phyloP scores from a whole-genome alignment of 2,113 vertebrate genomes.

The Hypocryptadius cinnamomeus region DNA sequence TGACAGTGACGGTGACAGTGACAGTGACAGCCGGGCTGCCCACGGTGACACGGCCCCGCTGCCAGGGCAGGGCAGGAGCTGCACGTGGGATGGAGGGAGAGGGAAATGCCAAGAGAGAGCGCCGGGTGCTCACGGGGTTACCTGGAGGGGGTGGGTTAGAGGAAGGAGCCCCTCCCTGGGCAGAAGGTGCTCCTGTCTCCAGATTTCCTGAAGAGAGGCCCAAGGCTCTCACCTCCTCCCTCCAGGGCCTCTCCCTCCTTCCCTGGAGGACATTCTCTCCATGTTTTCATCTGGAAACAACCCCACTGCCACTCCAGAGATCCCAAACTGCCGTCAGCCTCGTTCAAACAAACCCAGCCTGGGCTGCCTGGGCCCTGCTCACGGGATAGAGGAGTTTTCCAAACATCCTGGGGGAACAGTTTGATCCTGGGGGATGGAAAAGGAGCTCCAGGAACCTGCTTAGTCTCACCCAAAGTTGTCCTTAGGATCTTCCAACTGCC shows the following conservation, averaged over 20 bases:
- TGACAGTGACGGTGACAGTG: not conserved
- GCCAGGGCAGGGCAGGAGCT: not conserved
- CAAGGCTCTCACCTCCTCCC: not conserved
- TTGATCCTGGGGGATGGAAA: not conserved
- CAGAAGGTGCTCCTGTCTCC: not conserved
- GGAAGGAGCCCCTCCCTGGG: rapidly evolving
- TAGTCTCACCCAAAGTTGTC: not conserved
- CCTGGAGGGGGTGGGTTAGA: not conserved
- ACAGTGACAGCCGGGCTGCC: not conserved
- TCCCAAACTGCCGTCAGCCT: not conserved
- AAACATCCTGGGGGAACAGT: rapidly evolving
- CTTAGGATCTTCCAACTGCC: not conserved
- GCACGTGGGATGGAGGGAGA: not conserved
- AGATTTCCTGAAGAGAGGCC: not conserved
- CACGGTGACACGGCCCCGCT: rapidly evolving
- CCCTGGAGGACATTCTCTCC: not conserved
- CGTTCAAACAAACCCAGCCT: rapidly evolving
- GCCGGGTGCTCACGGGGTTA: not conserved
- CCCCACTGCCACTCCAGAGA: not conserved
- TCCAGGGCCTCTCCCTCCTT: not conserved
- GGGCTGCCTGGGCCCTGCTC: not conserved
- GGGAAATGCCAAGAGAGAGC: not conserved
- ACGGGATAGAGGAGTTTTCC: not conserved
- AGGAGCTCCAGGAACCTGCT: not conserved
- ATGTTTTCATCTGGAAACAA: not conserved